Percentiles rank a stretch among this genome's conserved stretches.
Conservation (phyloP, 2,888 invertebrate species). For the Watsonalla cultraria region DNA sequence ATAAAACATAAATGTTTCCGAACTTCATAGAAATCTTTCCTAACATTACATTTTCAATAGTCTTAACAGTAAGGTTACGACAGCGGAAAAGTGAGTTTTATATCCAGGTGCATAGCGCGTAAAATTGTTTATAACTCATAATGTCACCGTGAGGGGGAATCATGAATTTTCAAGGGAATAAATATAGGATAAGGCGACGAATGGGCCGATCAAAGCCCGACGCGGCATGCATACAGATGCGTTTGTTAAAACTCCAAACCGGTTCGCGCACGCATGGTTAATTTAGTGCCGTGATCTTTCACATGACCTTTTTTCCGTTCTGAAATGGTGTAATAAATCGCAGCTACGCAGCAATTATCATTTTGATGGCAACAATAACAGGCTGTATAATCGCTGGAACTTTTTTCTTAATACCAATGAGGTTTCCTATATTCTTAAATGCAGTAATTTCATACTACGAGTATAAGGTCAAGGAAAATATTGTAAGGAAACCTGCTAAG, state of each 20-base stretch:
- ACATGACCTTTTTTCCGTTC: not conserved
- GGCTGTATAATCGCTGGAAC: too few species aligned
- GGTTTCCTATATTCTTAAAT: too few species aligned
- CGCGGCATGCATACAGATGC: slow-evolving; percentile 53
- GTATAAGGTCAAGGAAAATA: too few species aligned
- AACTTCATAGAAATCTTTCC: too few species aligned
- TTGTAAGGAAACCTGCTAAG: too few species aligned
- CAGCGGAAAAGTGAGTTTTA: not conserved
- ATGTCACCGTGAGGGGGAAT: slow-evolving; percentile 36
- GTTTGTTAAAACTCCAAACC: slow-evolving; percentile 49
- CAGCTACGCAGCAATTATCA: not conserved
- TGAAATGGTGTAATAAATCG: not conserved
- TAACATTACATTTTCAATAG: not conserved
- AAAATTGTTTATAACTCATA: slow-evolving; percentile 43
- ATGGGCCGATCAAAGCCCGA: slow-evolving; percentile 40
- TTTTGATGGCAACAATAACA: too few species aligned
- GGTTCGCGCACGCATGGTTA: slow-evolving; percentile 27
- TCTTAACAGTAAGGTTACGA: slow-evolving; percentile 7
- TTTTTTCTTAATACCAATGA: too few species aligned
- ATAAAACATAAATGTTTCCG: too few species aligned
- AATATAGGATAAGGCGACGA: slow-evolving; percentile 39
- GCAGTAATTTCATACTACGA: too few species aligned
- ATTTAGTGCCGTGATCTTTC: slow-evolving; percentile 14
- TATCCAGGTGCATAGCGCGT: slow-evolving; percentile 7
- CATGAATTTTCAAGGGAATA: slow-evolving; percentile 46